Evolutionary conservation across 1,140 invertebrate species (phyloP).

Genomic region (Physella acuta): DNA sequence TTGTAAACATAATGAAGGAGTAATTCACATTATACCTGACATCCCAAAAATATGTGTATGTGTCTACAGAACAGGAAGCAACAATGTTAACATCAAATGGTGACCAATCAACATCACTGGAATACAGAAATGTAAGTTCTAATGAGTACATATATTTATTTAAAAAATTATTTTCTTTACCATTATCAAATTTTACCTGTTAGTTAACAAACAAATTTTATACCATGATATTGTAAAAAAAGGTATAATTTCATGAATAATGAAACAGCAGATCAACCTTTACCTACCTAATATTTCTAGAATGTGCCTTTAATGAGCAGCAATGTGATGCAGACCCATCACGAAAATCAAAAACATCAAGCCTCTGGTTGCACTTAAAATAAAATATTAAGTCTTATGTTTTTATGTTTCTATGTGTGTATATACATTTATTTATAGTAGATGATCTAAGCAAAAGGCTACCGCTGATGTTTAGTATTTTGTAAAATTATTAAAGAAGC

Average conservation of each 20-base stretch:
- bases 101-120: slow-evolving; percentile 92
- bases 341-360: slow-evolving; percentile 37
- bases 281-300: slow-evolving; percentile 71
- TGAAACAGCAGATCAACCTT: neutral
- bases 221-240: neutral
- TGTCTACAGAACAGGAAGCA: slow-evolving; percentile 90
- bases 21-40: slow-evolving; percentile 64
- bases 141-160: too few relatives aligned
- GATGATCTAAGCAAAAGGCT: too few relatives aligned
- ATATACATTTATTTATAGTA: too few relatives aligned
- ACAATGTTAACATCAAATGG: slow-evolving; percentile 83
- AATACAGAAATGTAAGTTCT: too few relatives aligned
- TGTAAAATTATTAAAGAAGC: too few relatives aligned
- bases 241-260: neutral
- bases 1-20: too few relatives aligned
- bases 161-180: too few relatives aligned
- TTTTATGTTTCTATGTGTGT: neutral
- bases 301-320: slow-evolving; percentile 80
- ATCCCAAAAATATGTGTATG: slow-evolving; percentile 92
- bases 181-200: neutral
- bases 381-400: neutral
- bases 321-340: slow-evolving; percentile 49
- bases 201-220: neutral
- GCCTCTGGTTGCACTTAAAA: slow-evolving; percentile 39
- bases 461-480: neutral